Evolutionary conservation across 23 tunicate genomes (phyloP).

Genomic region (Clavelina lepadiformis): DNA sequence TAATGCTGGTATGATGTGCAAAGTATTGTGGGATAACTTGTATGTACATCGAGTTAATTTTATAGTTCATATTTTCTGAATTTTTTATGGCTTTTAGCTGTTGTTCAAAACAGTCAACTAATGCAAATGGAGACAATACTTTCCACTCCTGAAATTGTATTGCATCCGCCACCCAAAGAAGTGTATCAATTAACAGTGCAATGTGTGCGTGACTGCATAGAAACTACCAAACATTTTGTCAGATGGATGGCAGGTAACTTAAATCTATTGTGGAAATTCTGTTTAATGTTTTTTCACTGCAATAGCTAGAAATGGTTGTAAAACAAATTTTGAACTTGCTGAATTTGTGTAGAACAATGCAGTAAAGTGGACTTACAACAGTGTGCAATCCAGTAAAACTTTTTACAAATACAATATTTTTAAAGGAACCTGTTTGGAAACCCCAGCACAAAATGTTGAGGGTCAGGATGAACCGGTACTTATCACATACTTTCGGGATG

Average conservation of each 20-base stretch:
- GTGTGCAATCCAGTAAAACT: background rate
- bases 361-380: no score
- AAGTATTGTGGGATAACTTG: background rate
- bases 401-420: background rate
- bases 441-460: slow-evolving; percentile 71
- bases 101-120: slow-evolving; percentile 44
- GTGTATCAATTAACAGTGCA: slow-evolving; percentile 71
- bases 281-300: background rate
- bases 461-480: slow-evolving; percentile 76
- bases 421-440: slow-evolving; percentile 84
- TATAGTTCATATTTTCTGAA: background rate
- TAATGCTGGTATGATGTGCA: slow-evolving; percentile 45
- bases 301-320: background rate
- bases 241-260: slow-evolving; percentile 95
- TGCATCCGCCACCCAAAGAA: slow-evolving; percentile 85
- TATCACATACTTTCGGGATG: slow-evolving; percentile 68
- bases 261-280: background rate
- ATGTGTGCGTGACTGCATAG: slow-evolving; percentile 76
- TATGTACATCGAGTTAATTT: background rate
- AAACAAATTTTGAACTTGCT: background rate
- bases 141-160: slow-evolving; percentile 87
- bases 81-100: slow-evolving; percentile 23
- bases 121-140: slow-evolving; percentile 92
- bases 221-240: slow-evolving; percentile 68
- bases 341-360: background rate